These are phyloP conservation scores for Cecropterus lyciades DNA, from an alignment of 1,140 invertebrate genomes.

Conservation along the genomic window DNA sequence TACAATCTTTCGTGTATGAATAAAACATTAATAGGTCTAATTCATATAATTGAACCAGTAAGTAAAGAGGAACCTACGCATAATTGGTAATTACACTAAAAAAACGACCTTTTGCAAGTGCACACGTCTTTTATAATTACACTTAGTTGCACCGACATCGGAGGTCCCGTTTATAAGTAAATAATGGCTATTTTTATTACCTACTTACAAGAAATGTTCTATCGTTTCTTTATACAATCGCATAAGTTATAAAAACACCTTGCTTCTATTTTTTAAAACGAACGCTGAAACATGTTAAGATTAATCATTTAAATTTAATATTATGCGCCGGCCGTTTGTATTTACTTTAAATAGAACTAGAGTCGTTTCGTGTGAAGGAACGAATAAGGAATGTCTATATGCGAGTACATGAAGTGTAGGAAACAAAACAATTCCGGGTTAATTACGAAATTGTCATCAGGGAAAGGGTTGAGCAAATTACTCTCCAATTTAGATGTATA, in stretches of 20 bases:
- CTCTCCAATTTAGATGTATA: slow-evolving; percentile 57
- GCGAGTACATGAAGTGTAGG: slow-evolving; percentile 30
- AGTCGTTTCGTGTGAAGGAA: slow-evolving; percentile 21
- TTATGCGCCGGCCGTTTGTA: slow-evolving; percentile 5
- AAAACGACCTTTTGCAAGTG: slow-evolving; percentile 55
- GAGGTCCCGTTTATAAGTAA: slow-evolving; percentile 36
- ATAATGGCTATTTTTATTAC: slow-evolving; percentile 43
- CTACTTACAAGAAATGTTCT: slow-evolving; percentile 40
- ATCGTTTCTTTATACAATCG: slow-evolving; percentile 36
- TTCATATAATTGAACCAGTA: slow-evolving; percentile 59
- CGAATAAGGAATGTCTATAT: slow-evolving; percentile 19
- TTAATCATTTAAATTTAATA: slow-evolving; percentile 35
- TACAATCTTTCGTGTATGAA: slow-evolving; percentile 49
- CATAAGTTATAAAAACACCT: slow-evolving; percentile 38
- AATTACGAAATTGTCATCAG: slow-evolving; percentile 57
- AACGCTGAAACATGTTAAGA: slow-evolving; percentile 25
- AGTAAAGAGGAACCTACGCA: slow-evolving; percentile 49
- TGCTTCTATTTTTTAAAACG: slow-evolving; percentile 35
- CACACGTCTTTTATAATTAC: slow-evolving; percentile 53
- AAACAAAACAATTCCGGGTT: slow-evolving; percentile 50
- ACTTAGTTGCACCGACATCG: slow-evolving; percentile 37
- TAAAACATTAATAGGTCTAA: slow-evolving; percentile 58
- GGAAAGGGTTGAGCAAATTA: slow-evolving; percentile 47
- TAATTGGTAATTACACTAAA: slow-evolving; percentile 56
- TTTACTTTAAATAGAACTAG: slow-evolving; percentile 23